A percentile compares a stretch with the other conserved stretches of the same genome.
Evolutionary conservation across 2,113 vertebrate genomes (phyloP).

Genomic region (Pleuronectes platessa): DNA sequence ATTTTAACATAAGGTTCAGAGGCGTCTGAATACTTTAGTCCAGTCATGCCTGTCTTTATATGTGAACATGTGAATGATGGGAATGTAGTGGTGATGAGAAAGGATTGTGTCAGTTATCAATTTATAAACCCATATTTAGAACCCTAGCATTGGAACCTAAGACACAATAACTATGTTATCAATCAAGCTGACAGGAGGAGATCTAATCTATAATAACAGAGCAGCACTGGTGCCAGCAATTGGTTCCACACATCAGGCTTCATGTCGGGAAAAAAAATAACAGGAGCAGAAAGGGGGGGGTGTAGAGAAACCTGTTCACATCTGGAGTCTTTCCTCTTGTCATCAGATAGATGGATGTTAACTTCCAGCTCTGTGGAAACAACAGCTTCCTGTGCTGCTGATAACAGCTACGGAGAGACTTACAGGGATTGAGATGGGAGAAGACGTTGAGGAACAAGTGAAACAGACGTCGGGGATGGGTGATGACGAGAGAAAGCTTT

Average conservation of each 20-base stretch:
- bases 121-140: constrained; percentile 19
- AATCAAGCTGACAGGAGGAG: constrained; percentile 60
- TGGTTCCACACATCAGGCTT: constrained; percentile 63
- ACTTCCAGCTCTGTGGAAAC: constrained; percentile 72
- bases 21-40: neutral
- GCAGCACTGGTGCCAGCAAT: constrained; percentile 65
- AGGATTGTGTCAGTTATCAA: neutral
- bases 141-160: constrained; percentile 40
- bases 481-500: constrained; percentile 16
- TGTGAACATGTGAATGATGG: too few species aligned
- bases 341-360: constrained; percentile 82
- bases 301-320: constrained; percentile 83
- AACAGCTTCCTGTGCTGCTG: constrained; percentile 78
- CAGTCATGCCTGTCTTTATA: neutral
- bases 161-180: constrained; percentile 51
- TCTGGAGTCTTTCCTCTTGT: constrained; percentile 88
- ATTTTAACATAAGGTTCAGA: too few species aligned
- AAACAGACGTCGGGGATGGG: constrained; percentile 48
- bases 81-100: too few species aligned
- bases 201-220: constrained; percentile 67
- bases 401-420: constrained; percentile 64
- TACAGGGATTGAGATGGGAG: constrained; percentile 11
- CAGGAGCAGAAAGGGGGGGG: constrained; percentile 72
- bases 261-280: constrained; percentile 75
- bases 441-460: constrained; percentile 16